Base-by-base conservation (phyloP, 2,888 invertebrate species). In the Idaea aversata region DNA sequence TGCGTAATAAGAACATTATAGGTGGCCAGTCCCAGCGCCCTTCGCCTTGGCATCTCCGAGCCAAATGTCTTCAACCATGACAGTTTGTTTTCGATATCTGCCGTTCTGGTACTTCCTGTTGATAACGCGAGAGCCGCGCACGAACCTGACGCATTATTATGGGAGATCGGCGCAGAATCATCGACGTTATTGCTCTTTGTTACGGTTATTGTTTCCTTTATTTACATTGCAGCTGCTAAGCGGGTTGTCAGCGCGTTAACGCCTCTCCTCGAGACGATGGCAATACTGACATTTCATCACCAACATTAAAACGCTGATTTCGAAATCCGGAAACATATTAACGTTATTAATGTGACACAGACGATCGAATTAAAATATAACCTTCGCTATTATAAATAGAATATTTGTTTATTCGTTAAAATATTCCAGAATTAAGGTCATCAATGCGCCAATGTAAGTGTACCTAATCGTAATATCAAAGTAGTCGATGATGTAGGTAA, bases 11-110 rank as follows among this genome's bases (percentile, higher is more conserved):
- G 60, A 47, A 47, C 64, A 65, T 63, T 67, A 67, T 67, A 73
- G 59, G 66, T 75, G 77, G 73, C 68, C 70, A 65, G 68, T 75
- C 77, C 80, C 80, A 79, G 73, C 72, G 82, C 82, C 83, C 82
- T 82, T 82, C 80, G 79, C 82, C 82, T 82, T 82, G 81, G 71
- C 72, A 73, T 71, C 74, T 57, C 63, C 64, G 76, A 78, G 82
- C 80, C 82, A 82, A 82, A 80, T 79, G 77, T 81, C 80, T 77
- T 74, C 76, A 76, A 71, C 78, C 77, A 69, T 68, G 70, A 69
- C 67, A 70, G 70, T 68, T 65, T 73, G 68, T 73, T 70, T 69
- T 70, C 65, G 66, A 64, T 65, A 65, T 63, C 66, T 63, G 64
- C 63, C 60, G 47, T 7, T 47, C 13, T 10, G 47, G 47, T 64